Conservation (phyloP, 2,888 invertebrate species). For the Ectemnius lituratus region DNA sequence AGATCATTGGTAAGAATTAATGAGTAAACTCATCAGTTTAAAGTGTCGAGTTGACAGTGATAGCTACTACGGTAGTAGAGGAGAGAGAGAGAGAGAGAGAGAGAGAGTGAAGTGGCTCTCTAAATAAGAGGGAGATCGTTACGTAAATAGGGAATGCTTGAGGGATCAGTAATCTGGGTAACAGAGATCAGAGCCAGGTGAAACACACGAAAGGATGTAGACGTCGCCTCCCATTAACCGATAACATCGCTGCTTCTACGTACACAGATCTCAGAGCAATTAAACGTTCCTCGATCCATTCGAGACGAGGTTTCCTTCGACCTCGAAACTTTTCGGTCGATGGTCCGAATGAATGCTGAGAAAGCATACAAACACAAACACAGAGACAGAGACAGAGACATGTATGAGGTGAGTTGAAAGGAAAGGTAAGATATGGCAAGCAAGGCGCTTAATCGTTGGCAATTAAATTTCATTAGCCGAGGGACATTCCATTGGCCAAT, state of each 20-base stretch:
- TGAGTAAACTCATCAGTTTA: no score
- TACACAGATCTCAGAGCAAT: slow-evolving; percentile 36
- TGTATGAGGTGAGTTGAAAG: not conserved
- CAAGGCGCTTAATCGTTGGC: slow-evolving; percentile 36
- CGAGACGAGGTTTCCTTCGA: slow-evolving; percentile 12
- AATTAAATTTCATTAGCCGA: slow-evolving; percentile 57
- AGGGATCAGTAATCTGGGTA: not conserved
- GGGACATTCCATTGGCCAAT: slow-evolving; percentile 45
- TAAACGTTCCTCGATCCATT: slow-evolving; percentile 20
- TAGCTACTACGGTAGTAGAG: no score
- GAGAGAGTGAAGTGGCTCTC: not conserved
- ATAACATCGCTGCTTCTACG: slow-evolving; percentile 29
- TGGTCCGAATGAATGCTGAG: slow-evolving; percentile 1
- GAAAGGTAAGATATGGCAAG: slow-evolving; percentile 27
- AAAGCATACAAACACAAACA: no score
- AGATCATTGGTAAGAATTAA: no score
- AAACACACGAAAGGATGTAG: slow-evolving; percentile 11
- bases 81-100: no score
- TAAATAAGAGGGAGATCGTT: slow-evolving; percentile 25
- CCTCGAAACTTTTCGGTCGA: slow-evolving; percentile 33
- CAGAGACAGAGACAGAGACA: no score
- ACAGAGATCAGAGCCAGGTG: slow-evolving; percentile 7
- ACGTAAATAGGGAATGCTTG: slow-evolving; percentile 14
- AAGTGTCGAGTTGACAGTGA: no score
- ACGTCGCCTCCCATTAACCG: slow-evolving; percentile 41